Percentiles rank a stretch among this genome's conserved stretches.
Evolutionary conservation across 2,888 invertebrate genomes (phyloP).

Genomic region (Oscheius sp.): DNA sequence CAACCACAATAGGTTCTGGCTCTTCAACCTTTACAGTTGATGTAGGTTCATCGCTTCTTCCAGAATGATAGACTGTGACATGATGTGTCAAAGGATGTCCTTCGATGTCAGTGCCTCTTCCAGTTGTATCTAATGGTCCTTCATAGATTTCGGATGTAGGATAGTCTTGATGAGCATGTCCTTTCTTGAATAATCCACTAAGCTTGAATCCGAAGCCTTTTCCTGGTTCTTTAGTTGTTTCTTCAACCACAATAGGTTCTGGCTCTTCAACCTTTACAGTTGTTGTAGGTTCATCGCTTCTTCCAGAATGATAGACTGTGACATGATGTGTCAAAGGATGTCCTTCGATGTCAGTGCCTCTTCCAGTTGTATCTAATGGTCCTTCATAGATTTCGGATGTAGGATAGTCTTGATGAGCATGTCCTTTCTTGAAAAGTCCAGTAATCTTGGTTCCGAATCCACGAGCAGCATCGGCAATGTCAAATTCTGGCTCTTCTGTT

Average conservation of each 20-base stretch:
- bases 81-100: slow-evolving; percentile 38
- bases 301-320: slow-evolving; percentile 34
- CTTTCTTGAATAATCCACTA: slow-evolving; percentile 48
- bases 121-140: slow-evolving; percentile 36
- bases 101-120: slow-evolving; percentile 28
- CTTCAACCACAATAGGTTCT: background rate
- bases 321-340: slow-evolving; percentile 41
- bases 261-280: background rate
- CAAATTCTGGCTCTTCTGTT: background rate
- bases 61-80: slow-evolving; percentile 40
- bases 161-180: slow-evolving; percentile 44
- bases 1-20: slow-evolving; percentile 38
- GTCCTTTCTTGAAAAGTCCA: slow-evolving; percentile 43
- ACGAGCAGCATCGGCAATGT: background rate
- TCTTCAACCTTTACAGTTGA: slow-evolving; percentile 9
- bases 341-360: slow-evolving; percentile 39
- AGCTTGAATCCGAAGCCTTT: slow-evolving; percentile 23
- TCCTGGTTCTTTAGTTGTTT: too few species aligned
- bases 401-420: slow-evolving; percentile 47
- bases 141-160: slow-evolving; percentile 42
- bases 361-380: slow-evolving; percentile 31
- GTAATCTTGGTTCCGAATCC: slow-evolving; percentile 38
- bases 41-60: slow-evolving; percentile 32
- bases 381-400: slow-evolving; percentile 40
- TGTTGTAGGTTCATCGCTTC: slow-evolving; percentile 30